A percentile compares a stretch with the other conserved stretches of the same genome.
Evolutionary conservation across 2,113 vertebrate genomes (phyloP).

Genomic region (Mionectes macconnelli): DNA sequence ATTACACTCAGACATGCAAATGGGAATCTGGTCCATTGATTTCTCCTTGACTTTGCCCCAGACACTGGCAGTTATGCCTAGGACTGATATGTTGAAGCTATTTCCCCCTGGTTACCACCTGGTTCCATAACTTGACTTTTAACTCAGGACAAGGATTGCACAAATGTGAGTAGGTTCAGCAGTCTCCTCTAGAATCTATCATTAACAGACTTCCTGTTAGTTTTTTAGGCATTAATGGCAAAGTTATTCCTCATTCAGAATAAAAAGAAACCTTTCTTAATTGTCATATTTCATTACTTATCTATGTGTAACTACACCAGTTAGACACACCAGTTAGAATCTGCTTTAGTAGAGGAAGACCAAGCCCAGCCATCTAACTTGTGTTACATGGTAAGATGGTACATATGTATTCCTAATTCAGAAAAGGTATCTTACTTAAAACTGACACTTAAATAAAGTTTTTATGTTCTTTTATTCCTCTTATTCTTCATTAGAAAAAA

Average conservation of each 20-base stretch:
- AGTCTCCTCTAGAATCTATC: neutral
- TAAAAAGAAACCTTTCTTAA: neutral
- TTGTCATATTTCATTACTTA: neutral
- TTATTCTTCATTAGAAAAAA: neutral
- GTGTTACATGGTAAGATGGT: neutral
- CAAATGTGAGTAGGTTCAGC: neutral
- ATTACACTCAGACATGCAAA: neutral
- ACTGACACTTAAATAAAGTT: neutral
- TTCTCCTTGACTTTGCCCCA: neutral
- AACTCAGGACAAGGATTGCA: neutral
- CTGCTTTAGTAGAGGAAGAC: neutral
- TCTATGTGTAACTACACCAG: neutral
- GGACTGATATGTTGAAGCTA: neutral
- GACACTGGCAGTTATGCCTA: neutral
- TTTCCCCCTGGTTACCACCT: neutral
- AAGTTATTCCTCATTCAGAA: neutral
- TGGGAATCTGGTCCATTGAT: neutral
- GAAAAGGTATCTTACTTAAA: neutral
- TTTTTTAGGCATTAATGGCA: neutral
- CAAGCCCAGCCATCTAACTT: neutral
- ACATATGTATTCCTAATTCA: neutral
- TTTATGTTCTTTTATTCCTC: neutral
- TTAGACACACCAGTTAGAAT: neutral
- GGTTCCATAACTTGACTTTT: neutral
- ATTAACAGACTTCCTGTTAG: neutral